Percentiles rank a stretch among this genome's conserved stretches.
phyloP scores from a whole-genome alignment of 23 tunicate species.

The Halocynthia roretzi region DNA sequence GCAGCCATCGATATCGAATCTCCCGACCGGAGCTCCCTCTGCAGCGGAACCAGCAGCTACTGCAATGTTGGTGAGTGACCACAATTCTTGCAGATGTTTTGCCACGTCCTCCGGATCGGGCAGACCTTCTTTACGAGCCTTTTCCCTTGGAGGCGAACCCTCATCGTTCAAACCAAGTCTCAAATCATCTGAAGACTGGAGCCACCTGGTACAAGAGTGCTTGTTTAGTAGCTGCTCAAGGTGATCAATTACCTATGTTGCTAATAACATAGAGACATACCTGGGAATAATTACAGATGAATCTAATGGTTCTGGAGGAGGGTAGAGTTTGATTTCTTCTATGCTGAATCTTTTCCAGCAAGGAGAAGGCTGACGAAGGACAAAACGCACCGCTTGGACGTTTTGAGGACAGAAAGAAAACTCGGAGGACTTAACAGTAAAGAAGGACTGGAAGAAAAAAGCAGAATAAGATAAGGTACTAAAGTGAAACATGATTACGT shows the following conservation, averaged over 20 bases:
- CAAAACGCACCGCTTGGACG: constrained; percentile 47
- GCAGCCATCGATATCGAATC: constrained; percentile 87
- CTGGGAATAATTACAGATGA: constrained; percentile 16
- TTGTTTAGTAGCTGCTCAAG: background rate
- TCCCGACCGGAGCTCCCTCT: constrained; percentile 42
- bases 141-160: constrained; percentile 30
- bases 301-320: constrained; percentile 2
- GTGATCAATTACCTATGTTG: background rate
- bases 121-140: constrained; percentile 25
- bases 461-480: background rate
- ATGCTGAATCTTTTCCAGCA: constrained; percentile 67
- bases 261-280: background rate
- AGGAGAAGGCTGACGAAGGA: constrained; percentile 72
- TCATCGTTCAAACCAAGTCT: constrained; percentile 17
- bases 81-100: constrained; percentile 36
- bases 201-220: constrained; percentile 33
- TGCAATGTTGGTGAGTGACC: constrained; percentile 27
- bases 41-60: constrained; percentile 24
- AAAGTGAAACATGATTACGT: background rate
- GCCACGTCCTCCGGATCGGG: constrained; percentile 63
- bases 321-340: constrained; percentile 63
- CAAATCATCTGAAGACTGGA: background rate
- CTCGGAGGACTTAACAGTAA: constrained; percentile 13
- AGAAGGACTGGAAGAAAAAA: constrained; percentile 35
- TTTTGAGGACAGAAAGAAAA: constrained; percentile 7